Percentiles rank a stretch among this genome's conserved stretches.
phyloP scores from a whole-genome alignment of 2,797 vertebrate species.

The Pseudochirops corinnae region DNA sequence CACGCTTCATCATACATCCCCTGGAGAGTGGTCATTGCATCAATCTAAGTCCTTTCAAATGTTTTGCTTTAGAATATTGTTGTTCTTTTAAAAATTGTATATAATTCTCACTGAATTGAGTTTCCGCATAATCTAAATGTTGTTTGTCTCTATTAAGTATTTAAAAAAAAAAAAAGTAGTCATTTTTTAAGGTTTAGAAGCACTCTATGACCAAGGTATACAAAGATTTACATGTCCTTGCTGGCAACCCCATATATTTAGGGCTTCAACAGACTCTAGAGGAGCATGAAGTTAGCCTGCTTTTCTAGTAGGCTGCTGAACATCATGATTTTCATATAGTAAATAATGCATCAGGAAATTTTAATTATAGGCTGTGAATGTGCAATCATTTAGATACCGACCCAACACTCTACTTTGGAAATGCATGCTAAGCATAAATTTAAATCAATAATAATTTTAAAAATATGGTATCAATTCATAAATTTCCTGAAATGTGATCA shows the following conservation, averaged over 20 bases:
- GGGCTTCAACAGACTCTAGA: background rate
- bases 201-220: background rate
- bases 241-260: background rate
- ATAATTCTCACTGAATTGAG: background rate
- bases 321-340: slow-evolving; percentile 30
- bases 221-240: background rate
- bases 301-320: background rate
- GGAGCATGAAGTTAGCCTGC: background rate
- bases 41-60: background rate
- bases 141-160: background rate
- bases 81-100: background rate
- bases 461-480: slow-evolving; percentile 22
- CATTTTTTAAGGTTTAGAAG: background rate
- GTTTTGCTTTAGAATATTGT: background rate
- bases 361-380: slow-evolving; percentile 46
- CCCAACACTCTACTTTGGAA: slow-evolving; percentile 1
- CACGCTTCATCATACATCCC: background rate
- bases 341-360: slow-evolving; percentile 54
- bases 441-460: slow-evolving; percentile 32
- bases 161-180: background rate
- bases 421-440: background rate
- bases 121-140: background rate
- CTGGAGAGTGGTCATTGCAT: background rate
- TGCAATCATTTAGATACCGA: slow-evolving; percentile 2
- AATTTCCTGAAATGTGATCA: slow-evolving; percentile 17